These are phyloP conservation scores for Liposcelis brunnea DNA, from an alignment of 2,888 invertebrate genomes.

Conservation along the genomic window DNA sequence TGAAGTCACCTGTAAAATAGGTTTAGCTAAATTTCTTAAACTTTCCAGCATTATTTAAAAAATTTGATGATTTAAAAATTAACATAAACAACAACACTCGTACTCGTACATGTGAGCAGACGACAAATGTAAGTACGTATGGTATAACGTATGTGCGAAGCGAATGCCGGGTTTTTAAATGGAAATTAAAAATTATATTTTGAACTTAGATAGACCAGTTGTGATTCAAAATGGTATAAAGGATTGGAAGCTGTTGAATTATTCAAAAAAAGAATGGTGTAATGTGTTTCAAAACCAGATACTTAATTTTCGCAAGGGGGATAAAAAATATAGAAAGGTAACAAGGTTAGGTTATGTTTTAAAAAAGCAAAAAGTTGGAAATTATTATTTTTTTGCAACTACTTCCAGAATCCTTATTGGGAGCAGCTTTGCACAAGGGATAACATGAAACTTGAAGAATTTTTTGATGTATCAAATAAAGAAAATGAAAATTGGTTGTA, in stretches of 20 bases:
- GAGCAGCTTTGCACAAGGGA: conserved; percentile 48
- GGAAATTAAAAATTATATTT: no score
- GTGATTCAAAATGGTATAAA: conserved; percentile 34
- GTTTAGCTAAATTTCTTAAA: no score
- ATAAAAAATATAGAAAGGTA: conserved; percentile 25
- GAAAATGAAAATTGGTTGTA: conserved; percentile 49
- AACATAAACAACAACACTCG: no score
- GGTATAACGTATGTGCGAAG: no score
- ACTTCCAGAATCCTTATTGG: conserved; percentile 48
- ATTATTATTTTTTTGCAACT: conserved; percentile 5
- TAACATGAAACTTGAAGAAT: conserved; percentile 42
- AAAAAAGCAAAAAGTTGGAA: conserved; percentile 6
- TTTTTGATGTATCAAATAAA: conserved; percentile 28
- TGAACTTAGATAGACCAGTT: conserved; percentile 27
- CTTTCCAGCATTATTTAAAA: no score
- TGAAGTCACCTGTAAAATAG: no score
- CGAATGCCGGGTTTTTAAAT: no score
- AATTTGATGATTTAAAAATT: no score
- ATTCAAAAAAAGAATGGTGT: conserved; percentile 42
- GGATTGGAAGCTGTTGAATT: conserved; percentile 39
- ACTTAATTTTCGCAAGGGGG: conserved; percentile 38
- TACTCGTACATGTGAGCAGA: no score
- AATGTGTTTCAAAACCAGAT: conserved; percentile 34
- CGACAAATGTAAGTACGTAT: no score
- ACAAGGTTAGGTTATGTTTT: conserved; percentile 9